Conservation (phyloP, 2,888 invertebrate genomes). For the Sminthurinus aureus region DNA sequence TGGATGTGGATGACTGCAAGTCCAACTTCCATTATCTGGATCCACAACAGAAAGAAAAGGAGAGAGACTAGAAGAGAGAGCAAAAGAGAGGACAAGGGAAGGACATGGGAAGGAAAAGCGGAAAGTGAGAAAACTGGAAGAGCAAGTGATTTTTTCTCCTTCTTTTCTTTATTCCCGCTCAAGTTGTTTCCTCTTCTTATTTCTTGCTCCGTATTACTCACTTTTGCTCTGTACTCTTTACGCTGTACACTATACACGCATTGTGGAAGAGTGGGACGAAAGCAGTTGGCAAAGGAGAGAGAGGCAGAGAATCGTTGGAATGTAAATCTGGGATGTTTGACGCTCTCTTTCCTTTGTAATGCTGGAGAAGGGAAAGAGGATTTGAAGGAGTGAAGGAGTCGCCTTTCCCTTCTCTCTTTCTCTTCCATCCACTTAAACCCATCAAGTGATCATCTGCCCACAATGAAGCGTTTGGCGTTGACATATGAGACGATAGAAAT, state of each 20-base stretch:
- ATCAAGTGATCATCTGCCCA: conserved; percentile 59
- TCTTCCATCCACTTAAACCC: conserved; percentile 54
- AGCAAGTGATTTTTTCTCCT: not conserved
- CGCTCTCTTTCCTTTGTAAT: not conserved
- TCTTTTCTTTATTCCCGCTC: too few relatives aligned
- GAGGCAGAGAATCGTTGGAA: conserved; percentile 11
- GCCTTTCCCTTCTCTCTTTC: conserved; percentile 24
- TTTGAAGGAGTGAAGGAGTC: conserved; percentile 41
- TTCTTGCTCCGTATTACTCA: too few relatives aligned
- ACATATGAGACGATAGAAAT: conserved; percentile 57
- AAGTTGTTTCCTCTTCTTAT: too few relatives aligned
- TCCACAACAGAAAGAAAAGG: not conserved
- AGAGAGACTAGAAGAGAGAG: conserved; percentile 9
- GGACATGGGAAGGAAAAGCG: not conserved
- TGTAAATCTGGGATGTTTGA: conserved; percentile 32
- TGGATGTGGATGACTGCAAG: not conserved
- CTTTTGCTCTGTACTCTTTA: too few relatives aligned
- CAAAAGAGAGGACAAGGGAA: not conserved
- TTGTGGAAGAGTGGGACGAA: not conserved
- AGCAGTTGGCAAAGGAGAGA: not conserved
- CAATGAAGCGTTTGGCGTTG: conserved; percentile 60
- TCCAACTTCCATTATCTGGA: too few relatives aligned
- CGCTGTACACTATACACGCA: too few relatives aligned
- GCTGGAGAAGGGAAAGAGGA: conserved; percentile 30
- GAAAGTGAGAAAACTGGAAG: not conserved